Percentiles rank a stretch among this genome's conserved stretches.
These are phyloP conservation scores for Prunella fulvescens DNA, from an alignment of 2,113 vertebrate genomes.

Conservation along the genomic window DNA sequence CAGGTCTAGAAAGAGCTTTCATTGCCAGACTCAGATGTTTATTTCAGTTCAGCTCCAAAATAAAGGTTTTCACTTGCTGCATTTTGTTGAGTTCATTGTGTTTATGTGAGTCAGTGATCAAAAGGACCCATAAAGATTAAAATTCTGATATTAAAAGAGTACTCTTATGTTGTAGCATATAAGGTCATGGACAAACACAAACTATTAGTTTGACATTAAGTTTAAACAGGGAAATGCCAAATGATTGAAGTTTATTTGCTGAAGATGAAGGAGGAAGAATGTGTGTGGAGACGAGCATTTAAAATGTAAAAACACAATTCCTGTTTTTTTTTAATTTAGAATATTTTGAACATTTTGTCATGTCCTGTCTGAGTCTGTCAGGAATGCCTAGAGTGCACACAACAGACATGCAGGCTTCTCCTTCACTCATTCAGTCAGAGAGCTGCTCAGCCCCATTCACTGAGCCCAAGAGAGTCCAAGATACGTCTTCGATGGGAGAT, in stretches of 20 bases:
- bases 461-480: not conserved
- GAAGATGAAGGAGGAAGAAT: not conserved
- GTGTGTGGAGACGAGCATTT: not conserved
- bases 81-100: not conserved
- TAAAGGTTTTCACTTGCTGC: not conserved
- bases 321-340: not conserved
- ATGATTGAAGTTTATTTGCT: not conserved
- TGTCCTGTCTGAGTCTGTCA: too few species aligned
- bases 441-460: not conserved
- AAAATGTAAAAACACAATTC: not conserved
- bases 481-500: not conserved
- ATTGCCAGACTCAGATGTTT: not conserved
- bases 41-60: not conserved
- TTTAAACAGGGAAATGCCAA: slow-evolving; percentile 2
- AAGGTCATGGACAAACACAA: not conserved
- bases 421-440: not conserved
- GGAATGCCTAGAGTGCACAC: not conserved
- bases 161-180: not conserved
- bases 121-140: not conserved
- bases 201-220: not conserved
- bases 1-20: not conserved
- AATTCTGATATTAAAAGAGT: not conserved
- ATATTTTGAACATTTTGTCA: not conserved
- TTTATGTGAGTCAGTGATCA: not conserved
- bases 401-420: not conserved